Percentiles rank a stretch among this genome's conserved stretches.
phyloP scores from a whole-genome alignment of 1,140 invertebrate genomes.

The Drosophila nikananu region DNA sequence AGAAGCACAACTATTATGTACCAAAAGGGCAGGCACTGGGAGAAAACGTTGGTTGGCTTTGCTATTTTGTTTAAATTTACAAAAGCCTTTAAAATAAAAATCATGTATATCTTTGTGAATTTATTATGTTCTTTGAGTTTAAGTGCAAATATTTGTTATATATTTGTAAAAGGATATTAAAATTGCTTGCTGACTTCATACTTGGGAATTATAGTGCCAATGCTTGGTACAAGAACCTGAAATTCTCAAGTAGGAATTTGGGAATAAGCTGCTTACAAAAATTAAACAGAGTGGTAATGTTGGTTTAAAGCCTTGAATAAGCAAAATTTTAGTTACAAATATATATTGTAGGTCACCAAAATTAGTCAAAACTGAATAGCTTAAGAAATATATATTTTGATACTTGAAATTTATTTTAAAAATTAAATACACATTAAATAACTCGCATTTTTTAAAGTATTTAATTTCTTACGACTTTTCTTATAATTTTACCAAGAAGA shows the following conservation, averaged over 20 bases:
- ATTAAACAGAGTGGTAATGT: background rate
- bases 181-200: background rate
- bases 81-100: background rate
- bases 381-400: too few relatives aligned
- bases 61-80: too few relatives aligned
- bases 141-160: too few relatives aligned
- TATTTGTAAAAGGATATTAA: background rate
- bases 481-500: too few relatives aligned
- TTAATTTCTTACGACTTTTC: background rate
- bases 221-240: background rate
- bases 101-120: background rate
- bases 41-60: too few relatives aligned
- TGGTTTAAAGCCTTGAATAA: background rate
- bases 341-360: too few relatives aligned
- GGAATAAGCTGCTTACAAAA: background rate
- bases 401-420: too few relatives aligned
- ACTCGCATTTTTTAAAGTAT: background rate
- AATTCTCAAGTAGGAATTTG: background rate
- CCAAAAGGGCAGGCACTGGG: slow-evolving; percentile 38
- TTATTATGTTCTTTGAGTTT: background rate
- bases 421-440: background rate
- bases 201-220: background rate
- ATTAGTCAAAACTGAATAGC: too few relatives aligned
- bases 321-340: too few relatives aligned
- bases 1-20: slow-evolving; percentile 63